Evolutionary conservation across 1,140 invertebrate species (phyloP), one percentile per base, ranked within the genome.

Genomic region (Leptinotarsa defecta): DNA sequence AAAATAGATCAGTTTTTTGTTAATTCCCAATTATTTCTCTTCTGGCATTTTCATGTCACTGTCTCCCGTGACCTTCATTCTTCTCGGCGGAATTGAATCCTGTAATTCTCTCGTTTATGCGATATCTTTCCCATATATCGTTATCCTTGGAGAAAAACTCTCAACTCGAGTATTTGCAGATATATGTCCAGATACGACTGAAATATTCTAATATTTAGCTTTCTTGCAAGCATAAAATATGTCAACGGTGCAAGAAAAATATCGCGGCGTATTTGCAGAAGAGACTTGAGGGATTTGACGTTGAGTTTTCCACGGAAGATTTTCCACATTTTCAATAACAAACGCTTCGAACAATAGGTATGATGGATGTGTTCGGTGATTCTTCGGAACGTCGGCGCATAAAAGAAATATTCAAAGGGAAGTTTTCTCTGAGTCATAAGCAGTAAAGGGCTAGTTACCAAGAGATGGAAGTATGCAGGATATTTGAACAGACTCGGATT

Each of bases 271-370:
- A 57, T 57, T 57, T 57, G 2, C 52, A 57, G 52, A 57, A 57
- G n/a, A 15, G 52, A 57, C 52, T 57, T 57, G 52, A 57, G 52
- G 52, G 52, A 57, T 57, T 57, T 57, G 52, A 57, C 52, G 52
- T 57, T 57, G 52, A 57, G 52, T 57, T 57, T 57, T 57, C 52
- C 52, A 57, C 52, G 15, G 52, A 13, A 57, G 17, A 57, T 57
- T 57, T 57, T 57, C 52, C 52, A 57, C 52, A 57, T 57, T 57
- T 57, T 57, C 52, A 57, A 57, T 57, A 57, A 57, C 52, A 57
- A 57, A 57, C 52, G 52, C 15, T 57, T 57, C 52, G 52, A 57
- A 19, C 52, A 57, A 57, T 57, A 57, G 52, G 52, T 57, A 57
- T 57, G 52, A 57, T 57, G 52, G 52, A 57, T 57, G 52, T 57